phyloP scores from a whole-genome alignment of 1,140 invertebrate genomes.

The Rhyacophila brunnea region DNA sequence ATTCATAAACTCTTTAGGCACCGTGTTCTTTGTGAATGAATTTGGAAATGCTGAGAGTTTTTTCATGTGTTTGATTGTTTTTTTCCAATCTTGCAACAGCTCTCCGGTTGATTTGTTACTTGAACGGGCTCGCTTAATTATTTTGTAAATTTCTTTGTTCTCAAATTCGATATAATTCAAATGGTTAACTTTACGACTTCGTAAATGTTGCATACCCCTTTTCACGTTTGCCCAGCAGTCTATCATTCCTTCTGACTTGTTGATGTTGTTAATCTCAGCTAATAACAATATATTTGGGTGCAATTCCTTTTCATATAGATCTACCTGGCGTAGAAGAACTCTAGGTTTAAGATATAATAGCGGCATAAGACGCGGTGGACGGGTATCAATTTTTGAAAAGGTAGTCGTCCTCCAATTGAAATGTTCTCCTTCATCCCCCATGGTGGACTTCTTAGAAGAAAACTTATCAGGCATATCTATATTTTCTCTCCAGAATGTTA shows the following conservation, averaged over 20 bases:
- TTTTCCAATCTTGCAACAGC: conserved; percentile 8
- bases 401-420: no score
- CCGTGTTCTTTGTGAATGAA: conserved; percentile 3
- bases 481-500: no score
- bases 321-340: conserved; percentile 6
- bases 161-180: no score
- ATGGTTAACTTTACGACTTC: no score
- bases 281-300: conserved; percentile 3
- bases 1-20: conserved; percentile 3
- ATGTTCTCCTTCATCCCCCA: no score
- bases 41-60: conserved; percentile 2
- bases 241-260: not conserved
- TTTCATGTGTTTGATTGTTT: conserved; percentile 19
- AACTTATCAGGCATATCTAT: no score
- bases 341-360: conserved; percentile 13
- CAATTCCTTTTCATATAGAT: not conserved
- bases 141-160: conserved; percentile 5
- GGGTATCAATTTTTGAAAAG: conserved; percentile 8
- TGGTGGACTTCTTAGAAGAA: no score
- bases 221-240: conserved; percentile 14
- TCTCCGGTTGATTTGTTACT: not conserved
- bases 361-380: conserved; percentile 1
- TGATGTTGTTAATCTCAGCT: not conserved
- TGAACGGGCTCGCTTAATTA: not conserved
- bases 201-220: no score